Percentiles rank a stretch among this genome's conserved stretches.
These are phyloP conservation scores for Callopanchax toddi DNA, from an alignment of 2,113 vertebrate species.

Conservation along the genomic window DNA sequence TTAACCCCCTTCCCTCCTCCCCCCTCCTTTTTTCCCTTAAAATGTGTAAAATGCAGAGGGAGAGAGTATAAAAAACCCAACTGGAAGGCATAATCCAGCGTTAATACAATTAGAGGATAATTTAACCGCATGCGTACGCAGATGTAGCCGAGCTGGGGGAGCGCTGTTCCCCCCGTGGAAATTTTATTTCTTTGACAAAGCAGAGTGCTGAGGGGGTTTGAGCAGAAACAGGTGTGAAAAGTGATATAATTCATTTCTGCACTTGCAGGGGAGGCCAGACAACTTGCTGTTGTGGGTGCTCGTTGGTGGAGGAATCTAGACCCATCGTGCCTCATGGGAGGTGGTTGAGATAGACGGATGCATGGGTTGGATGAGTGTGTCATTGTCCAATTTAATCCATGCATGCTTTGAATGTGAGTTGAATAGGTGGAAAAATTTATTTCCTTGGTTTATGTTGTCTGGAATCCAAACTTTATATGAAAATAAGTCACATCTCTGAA, in stretches of 20 bases:
- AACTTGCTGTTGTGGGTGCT: conserved; percentile 35
- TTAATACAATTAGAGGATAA: conserved; percentile 98
- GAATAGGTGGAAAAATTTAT: background rate
- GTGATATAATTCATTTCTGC: conserved; percentile 88
- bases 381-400: background rate
- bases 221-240: conserved; percentile 96
- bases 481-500: background rate
- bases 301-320: conserved; percentile 46
- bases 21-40: conserved; percentile 69
- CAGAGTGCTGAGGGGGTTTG: conserved; percentile 84
- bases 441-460: background rate
- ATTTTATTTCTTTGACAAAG: conserved; percentile 74
- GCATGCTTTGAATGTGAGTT: background rate
- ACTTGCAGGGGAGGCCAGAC: conserved; percentile 76
- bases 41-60: conserved; percentile 83
- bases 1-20: conserved; percentile 1
- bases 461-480: background rate
- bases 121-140: conserved; percentile 92
- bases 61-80: conserved; percentile 67
- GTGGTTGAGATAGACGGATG: conserved; percentile 13
- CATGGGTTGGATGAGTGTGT: conserved; percentile 13
- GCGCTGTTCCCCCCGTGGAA: conserved; percentile 71
- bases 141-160: conserved; percentile 90
- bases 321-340: conserved; percentile 1
- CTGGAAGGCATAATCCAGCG: conserved; percentile 93